phyloP scores from a whole-genome alignment of 2,888 invertebrate species.

The Heteropelma amictum region DNA sequence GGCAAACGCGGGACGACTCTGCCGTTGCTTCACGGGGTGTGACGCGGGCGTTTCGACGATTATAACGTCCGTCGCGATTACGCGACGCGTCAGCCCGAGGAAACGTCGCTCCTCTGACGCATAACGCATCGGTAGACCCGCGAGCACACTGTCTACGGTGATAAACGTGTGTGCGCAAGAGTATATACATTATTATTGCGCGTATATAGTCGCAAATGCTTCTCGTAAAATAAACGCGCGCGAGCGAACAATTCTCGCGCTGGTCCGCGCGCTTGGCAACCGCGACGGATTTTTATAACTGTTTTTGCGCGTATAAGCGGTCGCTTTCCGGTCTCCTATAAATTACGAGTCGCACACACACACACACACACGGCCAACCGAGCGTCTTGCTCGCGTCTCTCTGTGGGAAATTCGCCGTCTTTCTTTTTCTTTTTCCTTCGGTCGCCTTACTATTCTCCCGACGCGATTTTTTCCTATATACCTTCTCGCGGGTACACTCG shows the following conservation, averaged over 20 bases:
- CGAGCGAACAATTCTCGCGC: conserved; percentile 25
- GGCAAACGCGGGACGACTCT: conserved; percentile 56
- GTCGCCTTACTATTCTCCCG: conserved; percentile 30
- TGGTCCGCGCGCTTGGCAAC: conserved; percentile 61
- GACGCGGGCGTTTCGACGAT: conserved; percentile 74
- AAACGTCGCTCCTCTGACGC: conserved; percentile 57
- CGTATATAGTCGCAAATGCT: conserved; percentile 24
- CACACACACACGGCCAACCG: conserved; percentile 48
- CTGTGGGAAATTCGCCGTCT: conserved; percentile 72
- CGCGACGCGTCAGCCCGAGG: conserved; percentile 69
- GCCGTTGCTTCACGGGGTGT: conserved; percentile 66
- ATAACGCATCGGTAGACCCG: conserved; percentile 60
- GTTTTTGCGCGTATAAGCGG: conserved; percentile 68
- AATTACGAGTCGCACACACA: conserved; percentile 64
- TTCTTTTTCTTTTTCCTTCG: conserved; percentile 53
- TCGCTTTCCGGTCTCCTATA: conserved; percentile 74
- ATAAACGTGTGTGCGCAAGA: background rate
- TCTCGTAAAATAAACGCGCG: conserved; percentile 32
- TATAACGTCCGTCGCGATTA: conserved; percentile 76
- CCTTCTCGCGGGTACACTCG: no score
- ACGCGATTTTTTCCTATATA: conserved; percentile 19
- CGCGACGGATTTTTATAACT: conserved; percentile 73
- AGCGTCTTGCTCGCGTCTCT: conserved; percentile 58
- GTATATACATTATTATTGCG: no score
- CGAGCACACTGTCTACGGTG: background rate